A percentile compares a stretch with the other conserved stretches of the same genome.
These are phyloP conservation scores for Passer montanus DNA, from an alignment of 2,113 vertebrate genomes.

Conservation along the genomic window DNA sequence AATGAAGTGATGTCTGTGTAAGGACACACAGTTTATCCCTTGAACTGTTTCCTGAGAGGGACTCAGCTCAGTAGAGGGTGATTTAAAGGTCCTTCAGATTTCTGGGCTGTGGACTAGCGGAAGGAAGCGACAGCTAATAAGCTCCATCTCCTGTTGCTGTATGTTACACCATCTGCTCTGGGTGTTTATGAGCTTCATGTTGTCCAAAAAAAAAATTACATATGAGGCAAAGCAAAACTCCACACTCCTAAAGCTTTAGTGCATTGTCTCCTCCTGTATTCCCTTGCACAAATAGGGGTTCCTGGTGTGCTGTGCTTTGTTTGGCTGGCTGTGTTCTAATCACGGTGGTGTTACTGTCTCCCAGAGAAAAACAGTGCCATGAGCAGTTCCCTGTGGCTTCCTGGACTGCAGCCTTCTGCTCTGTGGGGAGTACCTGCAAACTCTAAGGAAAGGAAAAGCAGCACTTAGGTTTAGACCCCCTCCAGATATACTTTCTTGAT, in stretches of 20 bases:
- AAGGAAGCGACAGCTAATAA: conserved; percentile 6
- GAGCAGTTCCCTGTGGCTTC: neutral
- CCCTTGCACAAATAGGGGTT: neutral
- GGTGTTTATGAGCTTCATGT: neutral
- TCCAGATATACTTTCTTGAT: neutral
- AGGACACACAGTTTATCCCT: neutral
- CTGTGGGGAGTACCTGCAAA: neutral
- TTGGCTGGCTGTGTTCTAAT: neutral
- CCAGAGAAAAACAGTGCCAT: neutral
- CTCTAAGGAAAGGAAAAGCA: neutral
- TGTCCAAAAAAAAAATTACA: neutral
- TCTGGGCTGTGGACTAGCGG: neutral
- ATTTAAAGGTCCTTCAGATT: conserved; percentile 17
- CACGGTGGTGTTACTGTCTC: neutral
- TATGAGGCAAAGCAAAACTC: neutral
- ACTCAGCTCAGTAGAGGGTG: neutral
- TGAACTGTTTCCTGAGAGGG: neutral
- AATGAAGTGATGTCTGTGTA: neutral
- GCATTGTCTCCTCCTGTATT: neutral
- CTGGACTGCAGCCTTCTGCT: neutral
- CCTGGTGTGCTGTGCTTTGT: neutral
- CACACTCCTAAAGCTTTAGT: neutral
- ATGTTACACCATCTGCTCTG: conserved; percentile 28
- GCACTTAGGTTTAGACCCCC: neutral
- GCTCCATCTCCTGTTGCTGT: conserved; percentile 37